Evolutionary conservation across 2,888 invertebrate genomes (phyloP).

Genomic region (Toxonevra muliebris): DNA sequence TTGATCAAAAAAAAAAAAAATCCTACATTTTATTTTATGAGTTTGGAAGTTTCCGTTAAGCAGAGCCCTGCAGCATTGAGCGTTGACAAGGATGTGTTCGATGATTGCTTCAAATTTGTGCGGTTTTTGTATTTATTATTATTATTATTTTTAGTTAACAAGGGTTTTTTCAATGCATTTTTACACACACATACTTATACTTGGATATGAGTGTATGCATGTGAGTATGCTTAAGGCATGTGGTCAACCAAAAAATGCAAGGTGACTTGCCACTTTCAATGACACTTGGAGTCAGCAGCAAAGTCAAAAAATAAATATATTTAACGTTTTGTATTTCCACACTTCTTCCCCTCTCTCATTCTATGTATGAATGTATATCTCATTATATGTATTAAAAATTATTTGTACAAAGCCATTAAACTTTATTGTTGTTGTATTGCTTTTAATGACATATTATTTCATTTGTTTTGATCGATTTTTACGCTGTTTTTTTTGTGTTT

Average conservation of each 20-base stretch:
- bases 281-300: slow-evolving; percentile 22
- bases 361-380: neutral
- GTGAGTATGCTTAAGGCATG: slow-evolving; percentile 21
- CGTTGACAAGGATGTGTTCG: slow-evolving; percentile 35
- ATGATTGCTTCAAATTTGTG: slow-evolving; percentile 33
- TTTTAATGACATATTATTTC: too few species aligned
- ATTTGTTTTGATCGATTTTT: too few species aligned
- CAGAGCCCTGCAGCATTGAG: too few species aligned
- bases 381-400: too few species aligned
- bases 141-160: slow-evolving; percentile 16
- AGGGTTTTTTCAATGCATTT: neutral
- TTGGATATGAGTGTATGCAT: neutral
- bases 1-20: too few species aligned
- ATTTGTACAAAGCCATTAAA: too few species aligned
- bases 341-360: neutral
- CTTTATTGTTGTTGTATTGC: too few species aligned
- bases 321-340: neutral
- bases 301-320: neutral
- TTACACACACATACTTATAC: neutral
- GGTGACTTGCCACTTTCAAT: slow-evolving; percentile 29
- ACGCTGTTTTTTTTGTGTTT: too few species aligned
- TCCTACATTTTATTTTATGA: neutral
- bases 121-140: too few species aligned
- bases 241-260: slow-evolving; percentile 11
- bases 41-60: slow-evolving; percentile 34